Base-by-base conservation (phyloP, 2,113 vertebrate genomes). In the Callocephalon fimbriatum region DNA sequence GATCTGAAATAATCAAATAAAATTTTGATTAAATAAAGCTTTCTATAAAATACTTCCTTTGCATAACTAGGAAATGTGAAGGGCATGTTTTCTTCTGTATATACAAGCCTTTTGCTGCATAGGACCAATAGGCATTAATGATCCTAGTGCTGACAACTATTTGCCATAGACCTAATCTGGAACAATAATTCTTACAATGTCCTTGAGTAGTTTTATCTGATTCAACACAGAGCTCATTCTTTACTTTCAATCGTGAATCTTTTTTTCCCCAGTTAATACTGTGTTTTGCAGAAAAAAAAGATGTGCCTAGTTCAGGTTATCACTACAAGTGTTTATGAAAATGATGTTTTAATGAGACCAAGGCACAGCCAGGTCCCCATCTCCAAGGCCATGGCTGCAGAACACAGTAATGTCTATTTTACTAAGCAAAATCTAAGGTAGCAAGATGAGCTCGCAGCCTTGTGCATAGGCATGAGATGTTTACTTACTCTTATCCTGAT, bases 261-360 rank as follows among this genome's bases (percentile, higher is more conserved):
- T 31, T 81, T 65, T 54, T 17, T 8, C 7, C 29, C 40, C 53
- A 67, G 35, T 66, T 91, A 93, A 90, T 68, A 87, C 42, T 75
- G 40, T n/a, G n/a, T 26, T 78, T 93, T 83, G n/a, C 38, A 84
- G 71, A 92, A 93, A 88, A 96, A 79, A 79, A 70, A 53, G 16
- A 58, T 58, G 48, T 92, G 58, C 18, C 38, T 86, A 53, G 92
- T 86, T 94, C 84, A 51, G 88, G 82, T 68, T 91, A 85, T 92
- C 90, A 91, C 54, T 77, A n/a, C 45, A 93, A 83, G 63, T 90
- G 92, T 97, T 95, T 92, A 95, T 86, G 86, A 76, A 94, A 70
- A 95, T 23, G 3, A 21, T 44, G 38, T 40, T 83, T 93, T 90
- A 93, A 92, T 61, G 83, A 90, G 76, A 93, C 91, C 68, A 90